phyloP scores from a whole-genome alignment of 92 coral and sea anemone species.

The Zoanthus gigantus region DNA sequence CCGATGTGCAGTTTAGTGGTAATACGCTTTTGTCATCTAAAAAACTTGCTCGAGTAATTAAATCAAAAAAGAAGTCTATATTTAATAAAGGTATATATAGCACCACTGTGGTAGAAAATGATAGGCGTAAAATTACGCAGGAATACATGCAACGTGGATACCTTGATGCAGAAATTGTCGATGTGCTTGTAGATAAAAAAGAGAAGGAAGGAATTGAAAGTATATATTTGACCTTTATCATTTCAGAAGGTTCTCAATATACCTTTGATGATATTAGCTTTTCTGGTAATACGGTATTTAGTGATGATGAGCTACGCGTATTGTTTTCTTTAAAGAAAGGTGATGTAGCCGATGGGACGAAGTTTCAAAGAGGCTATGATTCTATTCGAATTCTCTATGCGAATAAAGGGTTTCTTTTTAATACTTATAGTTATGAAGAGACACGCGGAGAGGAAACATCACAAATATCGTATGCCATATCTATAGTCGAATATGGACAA shows the following conservation, averaged over 20 bases:
- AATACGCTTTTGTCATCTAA: background rate
- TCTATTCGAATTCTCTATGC: too few species aligned
- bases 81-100: background rate
- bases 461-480: too few species aligned
- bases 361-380: too few species aligned
- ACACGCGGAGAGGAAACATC: too few species aligned
- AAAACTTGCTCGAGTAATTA: background rate
- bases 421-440: too few species aligned
- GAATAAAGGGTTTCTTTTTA: too few species aligned
- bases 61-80: background rate
- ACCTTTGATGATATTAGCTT: background rate
- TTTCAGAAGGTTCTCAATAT: background rate
- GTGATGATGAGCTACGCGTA: too few species aligned
- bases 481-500: too few species aligned
- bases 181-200: background rate
- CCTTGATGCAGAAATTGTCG: background rate
- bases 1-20: background rate
- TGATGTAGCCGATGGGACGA: too few species aligned
- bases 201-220: background rate
- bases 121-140: background rate
- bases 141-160: background rate
- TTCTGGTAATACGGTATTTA: background rate
- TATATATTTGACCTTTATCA: background rate
- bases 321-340: too few species aligned
- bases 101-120: background rate